These are phyloP conservation scores for Leucopsar rothschildi DNA, from an alignment of 2,113 vertebrate species.

Conservation along the genomic window DNA sequence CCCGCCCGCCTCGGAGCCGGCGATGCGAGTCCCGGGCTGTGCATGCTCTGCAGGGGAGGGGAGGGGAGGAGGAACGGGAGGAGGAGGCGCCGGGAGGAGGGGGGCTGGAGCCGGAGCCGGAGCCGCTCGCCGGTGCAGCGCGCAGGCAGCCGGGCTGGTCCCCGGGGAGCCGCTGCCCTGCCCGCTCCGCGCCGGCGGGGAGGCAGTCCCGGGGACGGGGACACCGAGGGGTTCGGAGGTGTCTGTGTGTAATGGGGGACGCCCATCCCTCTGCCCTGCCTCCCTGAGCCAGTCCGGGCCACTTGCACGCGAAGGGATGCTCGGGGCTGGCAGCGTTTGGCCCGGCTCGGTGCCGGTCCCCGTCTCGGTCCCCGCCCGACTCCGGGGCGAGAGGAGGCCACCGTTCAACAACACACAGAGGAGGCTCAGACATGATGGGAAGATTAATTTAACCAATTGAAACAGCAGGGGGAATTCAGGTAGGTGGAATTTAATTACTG, in stretches of 20 bases:
- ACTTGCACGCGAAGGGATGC: not conserved
- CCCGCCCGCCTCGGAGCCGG: not conserved
- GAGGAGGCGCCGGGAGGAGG: not conserved
- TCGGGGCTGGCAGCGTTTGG: not conserved
- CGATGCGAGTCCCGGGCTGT: conserved; percentile 29
- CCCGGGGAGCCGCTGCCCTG: not conserved
- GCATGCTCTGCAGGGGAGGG: conserved; percentile 26
- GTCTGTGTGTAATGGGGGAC: not conserved
- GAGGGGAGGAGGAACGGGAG: not conserved
- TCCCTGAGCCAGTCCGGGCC: not conserved
- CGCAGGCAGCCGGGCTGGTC: not conserved
- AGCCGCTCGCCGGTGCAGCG: not conserved
- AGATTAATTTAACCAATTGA: conserved; percentile 53
- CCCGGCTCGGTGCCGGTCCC: not conserved
- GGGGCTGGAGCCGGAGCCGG: not conserved
- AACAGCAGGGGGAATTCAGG: conserved; percentile 50
- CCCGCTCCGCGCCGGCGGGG: not conserved
- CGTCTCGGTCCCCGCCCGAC: not conserved
- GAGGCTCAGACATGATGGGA: conserved; percentile 35
- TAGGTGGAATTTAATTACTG: conserved; percentile 60
- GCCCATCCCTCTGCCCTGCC: not conserved
- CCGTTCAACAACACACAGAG: not conserved
- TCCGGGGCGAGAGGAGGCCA: not conserved
- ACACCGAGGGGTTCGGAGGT: not conserved
- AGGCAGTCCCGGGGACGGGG: not conserved